phyloP scores from a whole-genome alignment of 2,113 vertebrate species.

The Neodon shergylaensis region DNA sequence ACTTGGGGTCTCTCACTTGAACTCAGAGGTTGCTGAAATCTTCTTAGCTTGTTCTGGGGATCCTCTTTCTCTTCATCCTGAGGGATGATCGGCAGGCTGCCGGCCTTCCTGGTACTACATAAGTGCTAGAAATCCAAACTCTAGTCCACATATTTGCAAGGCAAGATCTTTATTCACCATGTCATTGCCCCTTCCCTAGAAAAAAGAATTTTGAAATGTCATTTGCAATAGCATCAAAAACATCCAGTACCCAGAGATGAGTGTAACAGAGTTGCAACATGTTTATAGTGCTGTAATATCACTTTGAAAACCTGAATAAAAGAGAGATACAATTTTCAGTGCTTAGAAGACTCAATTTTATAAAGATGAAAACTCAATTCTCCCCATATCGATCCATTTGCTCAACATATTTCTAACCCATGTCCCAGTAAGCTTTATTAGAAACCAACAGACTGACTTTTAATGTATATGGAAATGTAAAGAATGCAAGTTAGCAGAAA shows the following conservation, averaged over 20 bases:
- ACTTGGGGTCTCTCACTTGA: neutral
- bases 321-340: neutral
- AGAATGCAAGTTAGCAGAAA: neutral
- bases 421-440: neutral
- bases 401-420: neutral
- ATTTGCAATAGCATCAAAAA: neutral
- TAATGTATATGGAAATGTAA: neutral
- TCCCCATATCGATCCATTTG: neutral
- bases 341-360: neutral
- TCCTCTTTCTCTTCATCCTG: neutral
- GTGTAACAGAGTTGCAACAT: neutral
- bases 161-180: neutral
- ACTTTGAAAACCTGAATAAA: neutral
- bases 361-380: neutral
- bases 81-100: neutral
- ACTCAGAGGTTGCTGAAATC: neutral
- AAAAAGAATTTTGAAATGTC: neutral
- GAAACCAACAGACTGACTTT: constrained; percentile 1
- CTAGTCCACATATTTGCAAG: neutral
- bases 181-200: neutral
- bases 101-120: neutral
- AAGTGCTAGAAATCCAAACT: neutral
- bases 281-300: neutral
- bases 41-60: no score
- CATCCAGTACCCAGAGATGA: neutral